Evolutionary conservation across 2,113 vertebrate species (phyloP).

Genomic region (Myrmophylax atrothorax): DNA sequence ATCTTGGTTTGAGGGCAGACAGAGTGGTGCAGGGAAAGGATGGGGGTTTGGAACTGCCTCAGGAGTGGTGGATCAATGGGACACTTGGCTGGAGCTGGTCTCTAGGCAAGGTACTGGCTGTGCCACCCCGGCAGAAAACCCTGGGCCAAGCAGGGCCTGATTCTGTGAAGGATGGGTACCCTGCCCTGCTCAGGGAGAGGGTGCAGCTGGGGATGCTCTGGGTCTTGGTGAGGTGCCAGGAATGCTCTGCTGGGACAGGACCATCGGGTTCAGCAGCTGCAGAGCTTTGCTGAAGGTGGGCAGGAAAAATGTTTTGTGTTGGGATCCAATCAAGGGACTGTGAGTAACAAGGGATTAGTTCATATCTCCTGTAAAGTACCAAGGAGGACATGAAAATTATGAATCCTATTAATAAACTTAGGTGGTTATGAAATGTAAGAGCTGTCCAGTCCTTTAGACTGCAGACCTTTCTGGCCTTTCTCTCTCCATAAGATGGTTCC

Average conservation of each 20-base stretch:
- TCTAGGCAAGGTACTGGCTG: neutral
- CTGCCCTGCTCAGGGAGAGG: neutral
- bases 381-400: neutral
- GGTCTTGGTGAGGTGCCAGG: neutral
- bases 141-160: neutral
- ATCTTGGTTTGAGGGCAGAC: slow-evolving; percentile 9
- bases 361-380: neutral
- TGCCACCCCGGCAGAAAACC: accelerated
- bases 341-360: neutral
- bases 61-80: neutral
- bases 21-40: neutral
- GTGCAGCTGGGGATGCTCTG: neutral
- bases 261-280: accelerated
- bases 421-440: neutral
- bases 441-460: neutral
- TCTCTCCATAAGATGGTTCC: no score
- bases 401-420: neutral
- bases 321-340: neutral
- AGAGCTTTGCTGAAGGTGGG: neutral
- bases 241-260: neutral
- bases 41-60: neutral
- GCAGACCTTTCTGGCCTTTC: neutral
- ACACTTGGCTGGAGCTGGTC: neutral
- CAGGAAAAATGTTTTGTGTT: neutral
- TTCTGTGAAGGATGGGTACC: neutral